Evolutionary conservation across 2,797 vertebrate genomes (phyloP).

Genomic region (Chaetodon trifasciatus): DNA sequence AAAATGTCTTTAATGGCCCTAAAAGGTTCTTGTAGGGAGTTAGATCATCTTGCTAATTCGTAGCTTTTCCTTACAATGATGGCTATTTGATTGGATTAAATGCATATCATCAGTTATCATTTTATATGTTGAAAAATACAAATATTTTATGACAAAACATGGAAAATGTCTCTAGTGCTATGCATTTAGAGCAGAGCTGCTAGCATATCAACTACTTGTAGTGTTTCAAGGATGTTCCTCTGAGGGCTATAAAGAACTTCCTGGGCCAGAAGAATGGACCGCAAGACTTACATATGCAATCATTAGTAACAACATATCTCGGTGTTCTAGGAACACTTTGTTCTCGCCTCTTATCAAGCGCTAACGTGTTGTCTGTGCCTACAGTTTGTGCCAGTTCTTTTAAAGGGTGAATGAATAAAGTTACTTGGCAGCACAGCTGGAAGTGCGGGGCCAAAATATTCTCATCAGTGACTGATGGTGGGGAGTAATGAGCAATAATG

Average conservation of each 20-base stretch:
- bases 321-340: not conserved
- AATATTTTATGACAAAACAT: not conserved
- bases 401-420: not conserved
- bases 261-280: not conserved
- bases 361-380: not conserved
- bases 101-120: not conserved
- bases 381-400: slow-evolving; percentile 11
- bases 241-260: not conserved
- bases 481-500: not conserved
- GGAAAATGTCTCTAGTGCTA: not conserved
- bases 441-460: slow-evolving; percentile 5
- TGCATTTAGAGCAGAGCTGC: not conserved
- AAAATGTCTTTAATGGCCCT: not conserved
- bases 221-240: not conserved
- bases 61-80: not conserved
- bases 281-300: not conserved
- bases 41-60: not conserved
- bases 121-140: not conserved
- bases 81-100: not conserved
- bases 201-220: not conserved
- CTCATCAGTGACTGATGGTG: not conserved
- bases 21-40: not conserved
- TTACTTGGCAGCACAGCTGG: slow-evolving; percentile 2
- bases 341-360: slow-evolving; percentile 12
- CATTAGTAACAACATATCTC: slow-evolving; percentile 1